These are phyloP conservation scores for Leuciscus waleckii DNA, from an alignment of 2,797 vertebrate genomes.

Conservation along the genomic window DNA sequence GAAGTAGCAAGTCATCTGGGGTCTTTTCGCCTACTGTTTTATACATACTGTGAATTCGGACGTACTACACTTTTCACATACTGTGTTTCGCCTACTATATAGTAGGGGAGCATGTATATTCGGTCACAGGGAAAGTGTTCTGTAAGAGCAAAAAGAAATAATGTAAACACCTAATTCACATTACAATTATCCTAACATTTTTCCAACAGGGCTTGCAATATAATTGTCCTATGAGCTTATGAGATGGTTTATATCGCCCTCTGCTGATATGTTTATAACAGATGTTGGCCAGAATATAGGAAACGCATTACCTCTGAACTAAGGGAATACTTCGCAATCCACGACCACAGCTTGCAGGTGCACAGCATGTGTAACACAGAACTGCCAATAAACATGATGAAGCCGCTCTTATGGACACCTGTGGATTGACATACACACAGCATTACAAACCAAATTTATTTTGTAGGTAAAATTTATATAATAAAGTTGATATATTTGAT, in stretches of 20 bases:
- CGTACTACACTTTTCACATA: not conserved
- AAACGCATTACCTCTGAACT: conserved; percentile 84
- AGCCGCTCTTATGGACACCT: conserved; percentile 89
- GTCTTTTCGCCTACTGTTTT: not conserved
- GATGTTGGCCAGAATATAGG: not conserved
- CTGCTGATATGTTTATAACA: conserved; percentile 34
- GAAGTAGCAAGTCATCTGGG: too few species aligned
- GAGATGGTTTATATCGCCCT: not conserved
- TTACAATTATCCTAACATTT: not conserved
- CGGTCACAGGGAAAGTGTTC: not conserved
- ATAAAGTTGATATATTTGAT: not conserved
- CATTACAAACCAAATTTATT: not conserved
- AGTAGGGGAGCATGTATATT: not conserved
- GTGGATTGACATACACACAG: conserved; percentile 50
- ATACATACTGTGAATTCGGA: not conserved
- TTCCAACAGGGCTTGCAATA: not conserved
- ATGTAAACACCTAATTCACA: not conserved
- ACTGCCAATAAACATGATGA: conserved; percentile 84
- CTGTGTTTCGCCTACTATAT: not conserved
- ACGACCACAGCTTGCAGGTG: conserved; percentile 88
- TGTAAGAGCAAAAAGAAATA: not conserved
- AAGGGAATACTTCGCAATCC: conserved; percentile 81
- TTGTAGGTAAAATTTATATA: not conserved
- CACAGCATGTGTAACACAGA: conserved; percentile 89
- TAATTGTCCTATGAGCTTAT: not conserved